phyloP scores from a whole-genome alignment of 2,797 vertebrate genomes.

The Graptemys geographica region DNA sequence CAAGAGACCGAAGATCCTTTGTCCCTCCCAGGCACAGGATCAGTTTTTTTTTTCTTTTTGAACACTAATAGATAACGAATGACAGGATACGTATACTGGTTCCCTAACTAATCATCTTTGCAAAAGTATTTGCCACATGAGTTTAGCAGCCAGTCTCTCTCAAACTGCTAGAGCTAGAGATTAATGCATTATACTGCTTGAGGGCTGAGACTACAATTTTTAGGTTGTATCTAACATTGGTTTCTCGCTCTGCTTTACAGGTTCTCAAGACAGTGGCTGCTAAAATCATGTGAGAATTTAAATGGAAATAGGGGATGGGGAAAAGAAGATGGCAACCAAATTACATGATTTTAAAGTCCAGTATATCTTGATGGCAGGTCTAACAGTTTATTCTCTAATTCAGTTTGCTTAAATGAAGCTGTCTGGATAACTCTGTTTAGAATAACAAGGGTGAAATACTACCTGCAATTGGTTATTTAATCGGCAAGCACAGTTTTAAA shows the following conservation, averaged over 20 bases:
- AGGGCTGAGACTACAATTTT: slow-evolving; percentile 19
- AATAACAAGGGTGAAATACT: neutral
- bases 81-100: neutral
- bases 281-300: neutral
- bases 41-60: neutral
- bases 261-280: neutral
- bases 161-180: neutral
- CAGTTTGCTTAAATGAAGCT: no score
- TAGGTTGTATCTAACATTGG: neutral
- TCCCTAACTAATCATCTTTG: neutral
- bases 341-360: neutral
- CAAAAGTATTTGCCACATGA: neutral
- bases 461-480: slow-evolving; percentile 46
- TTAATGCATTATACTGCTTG: slow-evolving; percentile 11
- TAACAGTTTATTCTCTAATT: neutral
- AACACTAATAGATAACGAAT: neutral
- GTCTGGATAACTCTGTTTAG: no score
- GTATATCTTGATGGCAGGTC: neutral
- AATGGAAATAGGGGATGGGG: neutral
- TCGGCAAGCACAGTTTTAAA: slow-evolving; percentile 17
- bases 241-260: neutral
- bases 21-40: neutral
- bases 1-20: neutral
- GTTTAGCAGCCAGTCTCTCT: neutral
- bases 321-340: neutral